A percentile compares a stretch with the other conserved stretches of the same genome.
phyloP scores from a whole-genome alignment of 2,888 invertebrate genomes.

The Panopea generosa region DNA sequence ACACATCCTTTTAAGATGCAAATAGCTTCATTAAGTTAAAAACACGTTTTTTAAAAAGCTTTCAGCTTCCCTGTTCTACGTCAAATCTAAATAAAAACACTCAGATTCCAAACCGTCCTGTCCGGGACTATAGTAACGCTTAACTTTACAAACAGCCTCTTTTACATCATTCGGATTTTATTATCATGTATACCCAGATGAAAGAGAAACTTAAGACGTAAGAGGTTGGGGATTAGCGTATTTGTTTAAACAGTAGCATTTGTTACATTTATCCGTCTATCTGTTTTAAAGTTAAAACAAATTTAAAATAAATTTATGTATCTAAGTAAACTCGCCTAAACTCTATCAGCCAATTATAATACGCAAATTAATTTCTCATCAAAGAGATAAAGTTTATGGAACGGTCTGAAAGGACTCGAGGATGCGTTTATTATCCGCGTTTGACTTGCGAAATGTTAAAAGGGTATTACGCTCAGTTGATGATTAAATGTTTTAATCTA shows the following conservation, averaged over 20 bases:
- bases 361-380: constrained; percentile 51
- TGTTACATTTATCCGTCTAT: constrained; percentile 56
- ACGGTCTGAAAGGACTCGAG: constrained; percentile 13
- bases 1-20: neutral
- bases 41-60: too few species aligned
- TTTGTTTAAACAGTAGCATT: constrained; percentile 64
- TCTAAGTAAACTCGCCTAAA: constrained; percentile 53
- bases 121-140: constrained; percentile 19
- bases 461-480: constrained; percentile 33
- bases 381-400: constrained; percentile 25
- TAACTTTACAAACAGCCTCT: constrained; percentile 45
- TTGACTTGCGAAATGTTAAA: constrained; percentile 57
- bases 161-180: constrained; percentile 38
- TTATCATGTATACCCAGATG: constrained; percentile 61
- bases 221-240: constrained; percentile 49
- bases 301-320: constrained; percentile 60
- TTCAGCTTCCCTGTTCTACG: constrained; percentile 6
- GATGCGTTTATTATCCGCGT: neutral
- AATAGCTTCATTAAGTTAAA: too few species aligned
- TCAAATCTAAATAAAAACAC: neutral
- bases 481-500: constrained; percentile 57
- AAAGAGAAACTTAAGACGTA: constrained; percentile 54
- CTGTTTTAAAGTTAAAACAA: constrained; percentile 59
- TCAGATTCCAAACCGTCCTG: constrained; percentile 7
- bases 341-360: constrained; percentile 46